These are phyloP conservation scores for Peromyscus leucopus DNA, from an alignment of 2,113 vertebrate genomes.

Conservation along the genomic window DNA sequence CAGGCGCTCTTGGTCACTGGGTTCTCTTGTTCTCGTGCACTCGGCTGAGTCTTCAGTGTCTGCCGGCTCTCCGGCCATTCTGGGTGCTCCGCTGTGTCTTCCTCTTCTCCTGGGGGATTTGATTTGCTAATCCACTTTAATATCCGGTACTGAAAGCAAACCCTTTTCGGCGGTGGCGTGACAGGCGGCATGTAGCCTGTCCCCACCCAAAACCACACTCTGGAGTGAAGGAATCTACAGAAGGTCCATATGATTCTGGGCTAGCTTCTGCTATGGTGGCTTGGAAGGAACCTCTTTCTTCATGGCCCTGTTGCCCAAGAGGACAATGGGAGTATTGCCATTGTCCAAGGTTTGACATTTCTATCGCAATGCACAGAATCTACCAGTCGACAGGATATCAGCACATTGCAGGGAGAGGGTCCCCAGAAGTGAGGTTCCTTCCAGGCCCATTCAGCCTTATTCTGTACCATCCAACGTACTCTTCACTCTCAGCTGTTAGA, in stretches of 20 bases:
- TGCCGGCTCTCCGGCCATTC: background rate
- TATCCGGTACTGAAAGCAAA: background rate
- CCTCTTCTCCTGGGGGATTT: background rate
- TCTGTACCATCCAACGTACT: too few relatives aligned
- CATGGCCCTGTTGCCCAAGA: background rate
- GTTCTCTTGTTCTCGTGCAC: accelerated
- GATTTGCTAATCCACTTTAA: background rate
- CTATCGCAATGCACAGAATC: accelerated
- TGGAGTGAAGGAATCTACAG: accelerated
- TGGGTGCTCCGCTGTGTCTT: background rate
- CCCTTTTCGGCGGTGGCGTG: accelerated
- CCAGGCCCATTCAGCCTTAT: background rate
- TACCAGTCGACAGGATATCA: accelerated
- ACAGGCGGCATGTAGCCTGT: background rate
- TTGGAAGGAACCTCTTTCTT: background rate
- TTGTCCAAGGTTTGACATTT: background rate
- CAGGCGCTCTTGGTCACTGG: accelerated
- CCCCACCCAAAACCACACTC: background rate
- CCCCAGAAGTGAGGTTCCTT: background rate
- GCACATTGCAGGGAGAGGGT: background rate
- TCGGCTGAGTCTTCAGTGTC: background rate
- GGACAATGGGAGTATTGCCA: background rate
- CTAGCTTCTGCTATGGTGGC: background rate
- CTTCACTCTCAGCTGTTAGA: background rate
- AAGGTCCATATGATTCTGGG: accelerated